A percentile compares a stretch with the other conserved stretches of the same genome.
These are phyloP conservation scores for Machimus atricapillus DNA, from an alignment of 2,888 invertebrate species.

Conservation along the genomic window DNA sequence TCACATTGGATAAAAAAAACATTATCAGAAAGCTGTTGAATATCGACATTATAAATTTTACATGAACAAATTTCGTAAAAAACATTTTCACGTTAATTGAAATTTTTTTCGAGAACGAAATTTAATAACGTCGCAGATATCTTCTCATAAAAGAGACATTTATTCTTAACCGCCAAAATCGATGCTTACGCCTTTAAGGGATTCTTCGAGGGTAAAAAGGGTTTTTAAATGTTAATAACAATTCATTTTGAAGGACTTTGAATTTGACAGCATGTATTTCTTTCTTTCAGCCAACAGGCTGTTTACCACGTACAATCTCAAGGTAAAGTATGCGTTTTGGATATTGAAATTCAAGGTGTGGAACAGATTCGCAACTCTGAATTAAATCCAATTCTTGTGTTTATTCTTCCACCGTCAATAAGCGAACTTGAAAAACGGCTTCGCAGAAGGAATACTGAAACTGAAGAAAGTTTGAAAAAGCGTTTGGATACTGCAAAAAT, in stretches of 20 bases:
- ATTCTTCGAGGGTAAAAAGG: neutral
- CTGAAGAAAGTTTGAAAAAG: conserved; percentile 80
- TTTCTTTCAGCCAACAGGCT: conserved; percentile 74
- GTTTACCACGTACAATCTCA: conserved; percentile 79
- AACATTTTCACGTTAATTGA: too few species aligned
- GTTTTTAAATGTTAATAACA: neutral
- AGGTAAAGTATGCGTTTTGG: conserved; percentile 91
- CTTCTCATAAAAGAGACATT: too few species aligned
- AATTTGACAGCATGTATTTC: too few species aligned
- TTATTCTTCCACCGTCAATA: conserved; percentile 91
- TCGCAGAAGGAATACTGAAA: conserved; percentile 85
- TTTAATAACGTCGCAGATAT: too few species aligned
- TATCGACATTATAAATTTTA: too few species aligned
- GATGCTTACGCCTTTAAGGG: too few species aligned
- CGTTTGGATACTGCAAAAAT: conserved; percentile 78
- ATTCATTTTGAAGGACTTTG: too few species aligned
- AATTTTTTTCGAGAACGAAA: too few species aligned
- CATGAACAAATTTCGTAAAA: too few species aligned
- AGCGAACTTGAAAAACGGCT: conserved; percentile 78
- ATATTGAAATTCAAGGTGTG: conserved; percentile 95
- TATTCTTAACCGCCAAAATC: too few species aligned
- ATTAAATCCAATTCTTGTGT: conserved; percentile 84
- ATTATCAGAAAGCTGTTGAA: too few species aligned
- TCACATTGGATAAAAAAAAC: too few species aligned
- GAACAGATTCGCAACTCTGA: conserved; percentile 84